phyloP scores from a whole-genome alignment of 2,888 invertebrate species.

The Archips xylosteana region DNA sequence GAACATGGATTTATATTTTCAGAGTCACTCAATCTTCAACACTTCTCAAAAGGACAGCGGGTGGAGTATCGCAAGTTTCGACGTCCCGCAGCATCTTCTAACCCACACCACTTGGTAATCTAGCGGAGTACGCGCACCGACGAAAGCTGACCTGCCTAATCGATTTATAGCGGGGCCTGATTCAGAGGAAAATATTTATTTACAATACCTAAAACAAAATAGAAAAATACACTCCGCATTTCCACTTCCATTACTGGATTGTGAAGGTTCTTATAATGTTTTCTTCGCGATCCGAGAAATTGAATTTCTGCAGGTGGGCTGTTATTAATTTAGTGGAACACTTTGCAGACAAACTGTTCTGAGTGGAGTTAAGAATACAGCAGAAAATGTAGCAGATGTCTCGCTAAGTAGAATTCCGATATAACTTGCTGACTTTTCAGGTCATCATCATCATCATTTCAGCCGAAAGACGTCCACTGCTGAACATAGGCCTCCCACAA shows the following conservation, averaged over 20 bases:
- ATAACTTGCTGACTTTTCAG: background rate
- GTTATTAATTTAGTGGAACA: slow-evolving; percentile 41
- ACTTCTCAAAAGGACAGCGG: too few species aligned
- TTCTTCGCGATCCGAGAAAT: slow-evolving; percentile 46
- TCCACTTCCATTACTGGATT: slow-evolving; percentile 58
- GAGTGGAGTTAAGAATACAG: background rate
- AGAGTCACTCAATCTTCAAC: too few species aligned
- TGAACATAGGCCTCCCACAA: too few species aligned
- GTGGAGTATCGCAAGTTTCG: too few species aligned
- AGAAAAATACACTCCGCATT: slow-evolving; percentile 57
- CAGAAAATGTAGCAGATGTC: slow-evolving; percentile 15
- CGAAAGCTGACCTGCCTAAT: slow-evolving; percentile 75
- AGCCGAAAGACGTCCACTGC: too few species aligned
- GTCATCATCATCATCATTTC: background rate
- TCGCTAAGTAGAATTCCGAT: background rate
- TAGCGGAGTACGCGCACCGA: slow-evolving; percentile 63
- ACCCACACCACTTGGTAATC: slow-evolving; percentile 57
- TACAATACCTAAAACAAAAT: slow-evolving; percentile 66
- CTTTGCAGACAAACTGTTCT: slow-evolving; percentile 29
- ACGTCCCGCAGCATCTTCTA: slow-evolving; percentile 42
- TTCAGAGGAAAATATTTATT: slow-evolving; percentile 65
- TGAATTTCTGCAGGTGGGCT: slow-evolving; percentile 44
- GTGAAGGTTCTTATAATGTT: slow-evolving; percentile 46
- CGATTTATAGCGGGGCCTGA: slow-evolving; percentile 69
- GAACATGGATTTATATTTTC: too few species aligned